Evolutionary conservation across 2,888 invertebrate species (phyloP), one percentile per base, ranked within the genome.

Genomic region (Amiota minor): DNA sequence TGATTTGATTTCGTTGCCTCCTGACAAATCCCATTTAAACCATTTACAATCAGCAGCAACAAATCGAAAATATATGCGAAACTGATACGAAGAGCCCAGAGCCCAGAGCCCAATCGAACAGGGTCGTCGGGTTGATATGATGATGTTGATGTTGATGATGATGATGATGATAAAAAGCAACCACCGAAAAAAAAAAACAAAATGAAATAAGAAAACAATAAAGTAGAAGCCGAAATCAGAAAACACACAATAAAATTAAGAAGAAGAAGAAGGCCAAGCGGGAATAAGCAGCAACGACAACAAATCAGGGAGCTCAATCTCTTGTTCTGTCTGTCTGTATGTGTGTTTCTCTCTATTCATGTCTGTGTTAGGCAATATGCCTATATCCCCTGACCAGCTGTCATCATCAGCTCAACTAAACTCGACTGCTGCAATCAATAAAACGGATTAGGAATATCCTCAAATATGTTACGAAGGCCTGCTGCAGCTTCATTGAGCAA

Each of bases 391-490:
- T 35, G 35, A 6, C 35, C 53, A 53, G 53, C 16, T 53, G 53
- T 53, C 53, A 8, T 53, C 16, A 16, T 53, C 14, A 16, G 53
- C 53, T 53, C 53, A 53, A 53, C 53, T 53, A n/a, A 53, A 53
- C 53, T 23, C 1, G n/a, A 53, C n/a, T 16, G 50, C 77, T 79
- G 83, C 85, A 84, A 85, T 85, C 86, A 85, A 85, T 85, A 85
- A 84, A 85, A 85, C 85, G 85, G 85, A 86, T 85, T 85, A 85
- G 84, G 78, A 80, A 82, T 81, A 85, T 85, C 80, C 84, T 81
- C 82, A 80, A 84, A 82, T 85, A 82, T 81, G 79, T 75, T 78
- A 79, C 78, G 81, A 50, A 62, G 77, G 74, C 73, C 75, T 78
- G 78, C 80, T 73, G 74, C 81, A 76, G 35, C 47, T 62, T 53